phyloP scores from a whole-genome alignment of 2,888 invertebrate genomes.

The Macrosoma leucophasiata region DNA sequence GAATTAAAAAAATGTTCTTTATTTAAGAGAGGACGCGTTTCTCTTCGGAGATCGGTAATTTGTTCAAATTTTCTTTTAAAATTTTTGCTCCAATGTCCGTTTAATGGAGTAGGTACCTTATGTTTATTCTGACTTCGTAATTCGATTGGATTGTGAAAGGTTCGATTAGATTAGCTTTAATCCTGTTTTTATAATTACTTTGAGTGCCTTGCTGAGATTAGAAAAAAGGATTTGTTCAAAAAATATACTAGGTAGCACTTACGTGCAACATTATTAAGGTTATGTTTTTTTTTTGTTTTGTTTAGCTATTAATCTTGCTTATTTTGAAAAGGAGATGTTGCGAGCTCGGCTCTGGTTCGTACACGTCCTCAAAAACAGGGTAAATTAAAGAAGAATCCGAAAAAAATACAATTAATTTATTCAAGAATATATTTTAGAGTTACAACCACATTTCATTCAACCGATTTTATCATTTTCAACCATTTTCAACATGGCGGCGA shows the following conservation, averaged over 20 bases:
- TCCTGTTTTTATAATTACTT: constrained; percentile 43
- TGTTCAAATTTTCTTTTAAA: constrained; percentile 64
- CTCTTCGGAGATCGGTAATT: constrained; percentile 58
- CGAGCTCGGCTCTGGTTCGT: too few relatives aligned
- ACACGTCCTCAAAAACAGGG: background rate
- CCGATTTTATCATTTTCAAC: too few relatives aligned
- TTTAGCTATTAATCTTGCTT: too few relatives aligned
- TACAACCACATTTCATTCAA: too few relatives aligned
- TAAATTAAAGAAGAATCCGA: background rate
- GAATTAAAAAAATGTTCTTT: constrained; percentile 59
- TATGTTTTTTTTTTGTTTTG: too few relatives aligned
- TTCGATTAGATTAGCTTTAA: constrained; percentile 40
- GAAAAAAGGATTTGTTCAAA: background rate
- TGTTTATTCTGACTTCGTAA: constrained; percentile 59
- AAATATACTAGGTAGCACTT: too few relatives aligned
- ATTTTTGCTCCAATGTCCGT: constrained; percentile 52
- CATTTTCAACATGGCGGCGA: too few relatives aligned
- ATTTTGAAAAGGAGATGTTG: too few relatives aligned
- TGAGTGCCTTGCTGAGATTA: constrained; percentile 18
- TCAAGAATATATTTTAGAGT: too few relatives aligned
- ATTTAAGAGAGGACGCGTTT: constrained; percentile 43
- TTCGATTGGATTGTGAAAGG: constrained; percentile 52
- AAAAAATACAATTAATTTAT: background rate
- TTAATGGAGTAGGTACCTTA: constrained; percentile 58
- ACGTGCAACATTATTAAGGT: too few relatives aligned